A percentile compares a stretch with the other conserved stretches of the same genome.
Conservation (phyloP, 2,888 invertebrate species). For the Drosophila pseudotalamancana region DNA sequence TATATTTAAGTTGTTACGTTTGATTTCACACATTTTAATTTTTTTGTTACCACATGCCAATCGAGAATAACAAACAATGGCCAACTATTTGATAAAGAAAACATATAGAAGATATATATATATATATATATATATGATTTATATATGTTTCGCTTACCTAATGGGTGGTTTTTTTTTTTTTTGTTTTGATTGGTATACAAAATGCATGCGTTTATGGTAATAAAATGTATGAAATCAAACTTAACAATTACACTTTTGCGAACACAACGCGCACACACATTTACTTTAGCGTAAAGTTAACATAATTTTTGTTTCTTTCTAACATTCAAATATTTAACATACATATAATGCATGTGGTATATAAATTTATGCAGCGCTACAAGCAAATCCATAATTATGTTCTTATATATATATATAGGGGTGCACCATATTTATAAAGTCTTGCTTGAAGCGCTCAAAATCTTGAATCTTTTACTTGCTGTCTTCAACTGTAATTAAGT, state of each 20-base stretch:
- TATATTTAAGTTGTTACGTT: constrained; percentile 3
- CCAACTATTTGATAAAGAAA: no score
- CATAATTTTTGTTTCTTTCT: constrained; percentile 9
- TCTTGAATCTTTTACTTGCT: constrained; percentile 20
- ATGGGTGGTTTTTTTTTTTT: constrained; percentile 28
- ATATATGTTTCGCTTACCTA: constrained; percentile 27
- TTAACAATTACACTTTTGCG: constrained; percentile 28
- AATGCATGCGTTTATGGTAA: constrained; percentile 47
- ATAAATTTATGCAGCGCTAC: constrained; percentile 12
- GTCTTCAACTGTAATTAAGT: constrained; percentile 20
- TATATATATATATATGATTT: background rate
- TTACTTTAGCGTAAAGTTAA: constrained; percentile 18
- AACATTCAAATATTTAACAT: constrained; percentile 28
- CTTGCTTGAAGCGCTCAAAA: constrained; percentile 37
- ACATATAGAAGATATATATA: no score
- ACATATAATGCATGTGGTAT: constrained; percentile 34
- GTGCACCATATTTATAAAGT: constrained; percentile 16
- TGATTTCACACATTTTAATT: no score
- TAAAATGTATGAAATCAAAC: constrained; percentile 51
- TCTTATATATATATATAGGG: constrained; percentile 3
- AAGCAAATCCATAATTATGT: constrained; percentile 17
- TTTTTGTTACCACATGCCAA: no score
- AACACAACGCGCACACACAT: constrained; percentile 40
- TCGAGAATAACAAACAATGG: no score
- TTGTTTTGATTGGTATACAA: constrained; percentile 31